Evolutionary conservation across 23 tunicate genomes (phyloP).

Genomic region (Corella eumyota): DNA sequence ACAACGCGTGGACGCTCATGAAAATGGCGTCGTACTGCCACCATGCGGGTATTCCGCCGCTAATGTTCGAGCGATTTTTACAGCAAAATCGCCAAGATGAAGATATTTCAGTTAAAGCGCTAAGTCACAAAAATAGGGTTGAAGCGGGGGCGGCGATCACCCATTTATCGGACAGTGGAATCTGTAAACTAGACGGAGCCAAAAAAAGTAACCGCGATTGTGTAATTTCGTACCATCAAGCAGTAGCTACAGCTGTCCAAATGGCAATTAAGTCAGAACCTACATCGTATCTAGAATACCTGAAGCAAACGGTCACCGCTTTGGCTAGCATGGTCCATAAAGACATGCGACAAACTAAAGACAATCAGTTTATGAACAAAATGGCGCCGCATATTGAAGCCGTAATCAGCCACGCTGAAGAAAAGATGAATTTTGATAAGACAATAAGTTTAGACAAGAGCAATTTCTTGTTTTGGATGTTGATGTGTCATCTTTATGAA

Average conservation of each 20-base stretch:
- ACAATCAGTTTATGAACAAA: conserved; percentile 14
- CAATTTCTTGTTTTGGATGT: conserved; percentile 10
- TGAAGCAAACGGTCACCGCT: conserved; percentile 1
- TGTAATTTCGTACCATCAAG: not conserved
- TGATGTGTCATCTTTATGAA: conserved; percentile 7
- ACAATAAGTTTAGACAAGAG: not conserved
- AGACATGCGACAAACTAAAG: conserved; percentile 11
- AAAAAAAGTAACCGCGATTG: not conserved
- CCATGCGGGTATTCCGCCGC: conserved; percentile 4
- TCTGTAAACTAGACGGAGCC: conserved; percentile 7
- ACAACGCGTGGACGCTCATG: conserved; percentile 5
- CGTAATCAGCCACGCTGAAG: conserved; percentile 2
- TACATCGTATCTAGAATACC: not conserved
- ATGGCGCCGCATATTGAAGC: conserved; percentile 8
- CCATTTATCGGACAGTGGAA: conserved; percentile 2
- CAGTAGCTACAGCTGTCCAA: conserved; percentile 5
- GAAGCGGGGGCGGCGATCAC: conserved; percentile 6
- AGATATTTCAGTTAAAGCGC: not conserved
- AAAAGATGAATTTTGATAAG: not conserved
- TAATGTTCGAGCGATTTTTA: not conserved
- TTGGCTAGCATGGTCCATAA: conserved; percentile 3
- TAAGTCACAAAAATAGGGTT: not conserved
- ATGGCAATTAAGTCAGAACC: conserved; percentile 1
- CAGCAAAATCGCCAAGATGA: not conserved
- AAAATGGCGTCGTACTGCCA: not conserved